phyloP scores from a whole-genome alignment of 1,140 invertebrate genomes.

The Drosophila takahashii region DNA sequence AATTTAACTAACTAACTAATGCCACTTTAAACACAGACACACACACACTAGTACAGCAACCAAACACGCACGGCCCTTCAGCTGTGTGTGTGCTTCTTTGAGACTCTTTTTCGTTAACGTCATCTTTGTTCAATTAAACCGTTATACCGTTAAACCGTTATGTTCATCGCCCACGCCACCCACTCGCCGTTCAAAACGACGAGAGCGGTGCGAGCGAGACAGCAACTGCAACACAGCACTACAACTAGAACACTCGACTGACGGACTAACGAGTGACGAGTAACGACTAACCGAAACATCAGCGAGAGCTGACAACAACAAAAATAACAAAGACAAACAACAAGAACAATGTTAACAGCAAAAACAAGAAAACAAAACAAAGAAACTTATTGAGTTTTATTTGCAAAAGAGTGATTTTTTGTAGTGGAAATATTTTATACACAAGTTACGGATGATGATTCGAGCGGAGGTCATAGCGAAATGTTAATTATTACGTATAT shows the following conservation, averaged over 20 bases:
- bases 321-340: constrained; percentile 28
- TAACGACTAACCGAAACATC: not conserved
- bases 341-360: constrained; percentile 70
- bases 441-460: constrained; percentile 62
- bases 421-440: constrained; percentile 82
- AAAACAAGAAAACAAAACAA: constrained; percentile 55
- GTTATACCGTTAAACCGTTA: constrained; percentile 18
- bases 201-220: constrained; percentile 13
- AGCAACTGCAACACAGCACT: constrained; percentile 25
- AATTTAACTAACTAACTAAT: constrained; percentile 30
- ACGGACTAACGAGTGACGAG: constrained; percentile 16
- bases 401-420: constrained; percentile 83
- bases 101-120: constrained; percentile 28
- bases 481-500: constrained; percentile 82
- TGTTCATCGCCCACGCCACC: constrained; percentile 7
- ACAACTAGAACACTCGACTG: constrained; percentile 12
- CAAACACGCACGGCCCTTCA: constrained; percentile 7
- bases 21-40: constrained; percentile 19
- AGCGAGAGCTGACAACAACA: constrained; percentile 24
- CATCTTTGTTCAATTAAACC: constrained; percentile 22
- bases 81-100: constrained; percentile 41
- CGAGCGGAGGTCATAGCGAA: constrained; percentile 59
- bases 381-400: constrained; percentile 75
- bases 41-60: constrained; percentile 9
- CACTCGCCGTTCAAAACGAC: constrained; percentile 28